Evolutionary conservation across 1,140 invertebrate genomes (phyloP).

Genomic region (Pentalonia nigronervosa): DNA sequence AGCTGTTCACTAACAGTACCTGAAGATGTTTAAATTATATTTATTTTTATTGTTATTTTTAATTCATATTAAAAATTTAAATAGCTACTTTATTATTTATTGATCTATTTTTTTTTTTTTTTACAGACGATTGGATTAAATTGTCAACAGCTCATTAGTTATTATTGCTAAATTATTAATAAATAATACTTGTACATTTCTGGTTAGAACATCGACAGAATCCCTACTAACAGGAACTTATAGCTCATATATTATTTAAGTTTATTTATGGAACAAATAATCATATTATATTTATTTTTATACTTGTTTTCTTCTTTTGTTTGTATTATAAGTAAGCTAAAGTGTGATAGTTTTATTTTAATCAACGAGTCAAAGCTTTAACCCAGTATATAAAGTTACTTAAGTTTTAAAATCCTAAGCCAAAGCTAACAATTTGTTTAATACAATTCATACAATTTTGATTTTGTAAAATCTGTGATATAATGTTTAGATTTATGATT

Average conservation of each 20-base stretch:
- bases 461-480: conserved; percentile 58
- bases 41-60: neutral
- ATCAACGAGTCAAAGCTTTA: conserved; percentile 39
- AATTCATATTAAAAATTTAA: neutral
- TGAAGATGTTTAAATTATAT: no score
- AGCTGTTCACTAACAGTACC: no score
- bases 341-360: conserved; percentile 55
- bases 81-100: neutral
- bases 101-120: neutral
- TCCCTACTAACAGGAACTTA: conserved; percentile 51
- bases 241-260: conserved; percentile 57
- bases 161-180: neutral
- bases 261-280: conserved; percentile 45
- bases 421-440: conserved; percentile 53
- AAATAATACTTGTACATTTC: conserved; percentile 7
- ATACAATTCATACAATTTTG: conserved; percentile 30
- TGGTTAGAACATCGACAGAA: conserved; percentile 42
- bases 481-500: conserved; percentile 47
- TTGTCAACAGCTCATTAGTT: conserved; percentile 38
- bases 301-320: conserved; percentile 42
- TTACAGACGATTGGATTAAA: conserved; percentile 42
- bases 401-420: conserved; percentile 35
- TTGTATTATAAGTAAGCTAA: conserved; percentile 50
- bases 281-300: conserved; percentile 49
- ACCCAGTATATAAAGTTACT: neutral